Conservation (phyloP, 2,113 vertebrate species). For the Corynorhinus townsendii region DNA sequence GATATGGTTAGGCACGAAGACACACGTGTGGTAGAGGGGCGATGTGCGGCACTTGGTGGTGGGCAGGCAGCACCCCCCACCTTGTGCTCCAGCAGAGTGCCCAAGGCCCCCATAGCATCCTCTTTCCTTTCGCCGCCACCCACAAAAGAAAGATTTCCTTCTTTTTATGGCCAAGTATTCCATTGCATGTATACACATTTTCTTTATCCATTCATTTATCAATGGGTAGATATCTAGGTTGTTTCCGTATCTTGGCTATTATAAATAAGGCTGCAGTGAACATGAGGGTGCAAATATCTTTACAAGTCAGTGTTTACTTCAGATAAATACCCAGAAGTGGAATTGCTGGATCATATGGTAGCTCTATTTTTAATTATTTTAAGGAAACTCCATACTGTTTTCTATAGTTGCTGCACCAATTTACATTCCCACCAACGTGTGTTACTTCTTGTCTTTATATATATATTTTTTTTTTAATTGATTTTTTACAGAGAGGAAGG, state of each 20-base stretch:
- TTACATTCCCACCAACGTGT: not conserved
- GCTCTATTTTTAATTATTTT: not conserved
- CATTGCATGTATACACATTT: not conserved
- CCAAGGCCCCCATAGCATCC: not conserved
- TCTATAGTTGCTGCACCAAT: not conserved
- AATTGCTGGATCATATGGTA: not conserved
- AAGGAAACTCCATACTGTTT: not conserved
- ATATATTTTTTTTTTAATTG: no score
- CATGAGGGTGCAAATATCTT: not conserved
- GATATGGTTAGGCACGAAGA: no score
- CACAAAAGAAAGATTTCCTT: not conserved
- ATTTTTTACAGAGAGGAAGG: no score
- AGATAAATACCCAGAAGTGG: not conserved
- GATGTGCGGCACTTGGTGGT: not conserved
- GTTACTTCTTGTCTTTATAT: not conserved
- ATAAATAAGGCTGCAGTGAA: not conserved
- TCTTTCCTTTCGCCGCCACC: not conserved
- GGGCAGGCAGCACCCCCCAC: not conserved
- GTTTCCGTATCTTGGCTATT: not conserved
- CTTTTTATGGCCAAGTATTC: not conserved
- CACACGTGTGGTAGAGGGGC: not conserved
- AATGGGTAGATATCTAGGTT: not conserved
- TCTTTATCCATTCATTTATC: not conserved
- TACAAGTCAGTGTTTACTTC: not conserved
- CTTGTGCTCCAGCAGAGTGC: not conserved